A percentile compares a stretch with the other conserved stretches of the same genome.
These are phyloP conservation scores for Clusia tigrina DNA, from an alignment of 2,888 invertebrate genomes.

Conservation along the genomic window DNA sequence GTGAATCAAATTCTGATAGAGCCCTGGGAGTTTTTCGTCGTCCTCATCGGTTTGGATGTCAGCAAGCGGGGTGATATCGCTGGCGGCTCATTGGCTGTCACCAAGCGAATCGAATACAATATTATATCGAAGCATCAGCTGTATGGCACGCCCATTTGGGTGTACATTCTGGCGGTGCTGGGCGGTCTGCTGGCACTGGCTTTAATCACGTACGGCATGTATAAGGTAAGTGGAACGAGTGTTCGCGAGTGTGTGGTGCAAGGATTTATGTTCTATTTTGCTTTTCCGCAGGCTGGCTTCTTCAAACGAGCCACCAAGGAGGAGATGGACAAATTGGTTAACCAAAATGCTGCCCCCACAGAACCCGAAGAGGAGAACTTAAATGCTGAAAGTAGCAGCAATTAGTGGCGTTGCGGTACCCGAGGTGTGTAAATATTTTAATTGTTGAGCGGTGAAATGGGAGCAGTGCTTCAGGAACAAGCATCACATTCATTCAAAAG, in stretches of 20 bases:
- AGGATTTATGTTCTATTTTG: slow-evolving; percentile 27
- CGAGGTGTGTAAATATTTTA: background rate
- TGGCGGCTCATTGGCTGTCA: slow-evolving; percentile 48
- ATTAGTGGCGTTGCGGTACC: slow-evolving; percentile 27
- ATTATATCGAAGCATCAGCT: slow-evolving; percentile 62
- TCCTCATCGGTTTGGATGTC: slow-evolving; percentile 53
- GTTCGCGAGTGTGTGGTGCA: background rate
- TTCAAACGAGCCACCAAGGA: slow-evolving; percentile 66
- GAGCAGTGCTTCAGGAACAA: background rate
- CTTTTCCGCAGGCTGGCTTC: slow-evolving; percentile 64
- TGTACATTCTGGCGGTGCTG: slow-evolving; percentile 63
- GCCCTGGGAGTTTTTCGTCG: slow-evolving; percentile 62
- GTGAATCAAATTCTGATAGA: slow-evolving; percentile 62
- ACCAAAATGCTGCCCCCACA: slow-evolving; percentile 45
- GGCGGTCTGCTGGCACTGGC: slow-evolving; percentile 63
- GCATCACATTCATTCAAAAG: slow-evolving; percentile 30
- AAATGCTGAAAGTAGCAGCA: slow-evolving; percentile 45
- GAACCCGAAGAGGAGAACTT: slow-evolving; percentile 57
- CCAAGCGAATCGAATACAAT: slow-evolving; percentile 58
- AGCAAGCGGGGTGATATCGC: slow-evolving; percentile 50
- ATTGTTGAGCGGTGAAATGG: background rate
- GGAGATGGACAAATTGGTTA: slow-evolving; percentile 63
- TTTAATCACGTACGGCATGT: slow-evolving; percentile 61
- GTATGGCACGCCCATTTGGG: slow-evolving; percentile 62
- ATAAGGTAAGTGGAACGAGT: slow-evolving; percentile 58